Base-by-base conservation (phyloP, 2,113 vertebrate species). In the Phocoena sinus region DNA sequence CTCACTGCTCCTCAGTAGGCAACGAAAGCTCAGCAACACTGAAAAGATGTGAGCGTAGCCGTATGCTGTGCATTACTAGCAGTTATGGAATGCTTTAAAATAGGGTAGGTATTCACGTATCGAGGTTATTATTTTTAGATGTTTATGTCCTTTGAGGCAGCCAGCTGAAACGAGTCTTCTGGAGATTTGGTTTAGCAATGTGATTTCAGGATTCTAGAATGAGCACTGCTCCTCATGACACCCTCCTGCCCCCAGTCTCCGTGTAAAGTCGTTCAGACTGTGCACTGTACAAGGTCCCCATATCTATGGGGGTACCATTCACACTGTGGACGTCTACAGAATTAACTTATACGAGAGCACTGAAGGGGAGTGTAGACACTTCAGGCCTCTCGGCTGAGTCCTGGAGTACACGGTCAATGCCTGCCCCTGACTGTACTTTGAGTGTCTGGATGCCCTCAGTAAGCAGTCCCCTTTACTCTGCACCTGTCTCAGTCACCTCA, bases 51-150 rank as follows among this genome's bases (percentile, higher is more conserved):
- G 70, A 86, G 14, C 58, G 67, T 33, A 77, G 36, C 33, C 67
- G 89, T 77, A 95, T 96, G 86, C 74, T 41, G 56, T 77, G 5
- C n/a, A 60, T 89, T 92, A 50, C 74, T 92, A 94, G 41, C 33
- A 94, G 70, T 94, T 89, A 87, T 56, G 56, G 53, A 53, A 82
- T 89, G 28, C 13, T 81, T 84, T 93, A 87, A 88, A 96, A 89
- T 88, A 80, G 41, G 53, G 36, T 50, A 83, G 74, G 26, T 87
- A 67, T 84, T 74, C 15, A 74, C 15, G 3, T 58, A 85, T 62
- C 13, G 5, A 91, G 58, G 15, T 94, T 83, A 65, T 41, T 36
- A 58, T 62, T 94, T 97, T 76, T 73, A 82, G 50, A 73, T 74
- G 28, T 83, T 86, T 89, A 47, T 74, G 62, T 96, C 62, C 23